Base-by-base conservation (phyloP, 92 coral and sea anemone species). In the Actinostola sp. region DNA sequence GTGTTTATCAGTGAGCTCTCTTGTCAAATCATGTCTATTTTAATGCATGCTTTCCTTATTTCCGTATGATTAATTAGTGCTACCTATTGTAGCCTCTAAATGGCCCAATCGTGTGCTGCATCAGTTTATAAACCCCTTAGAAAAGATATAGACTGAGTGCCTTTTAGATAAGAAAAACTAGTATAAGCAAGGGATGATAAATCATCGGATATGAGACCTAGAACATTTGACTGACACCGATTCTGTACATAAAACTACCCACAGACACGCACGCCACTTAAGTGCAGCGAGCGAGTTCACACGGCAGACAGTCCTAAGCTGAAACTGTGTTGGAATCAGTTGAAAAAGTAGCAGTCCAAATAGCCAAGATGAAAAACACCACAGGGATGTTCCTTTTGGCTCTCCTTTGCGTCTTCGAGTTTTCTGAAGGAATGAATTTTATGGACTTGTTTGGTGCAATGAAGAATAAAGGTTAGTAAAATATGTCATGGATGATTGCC, bases 371-470 rank as follows among this genome's bases (percentile, higher is more conserved):
- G 60, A 53, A 20, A 20, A 53, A 20, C 20, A 5, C 5, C 60
- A 31, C 20, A 20, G 60, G n/a, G n/a, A n/a, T 53, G 13, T 53
- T 53, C 4, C 3, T 53, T 31, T 53, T 53, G 20, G 60, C 32
- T 3, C 7, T 53, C 4, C 3, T 53, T 3, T 53, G 32, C 29
- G 2, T 53, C 10, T 28, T 20, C 10, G 30, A 48, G 19, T 48
- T 53, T 53, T 53, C 60, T 21, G 3, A 53, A 20, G 60, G 60
- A 4, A 53, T 53, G 60, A 25, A 53, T 53, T 20, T 53, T 2
- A 53, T 53, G 60, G 60, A 53, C 25, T 20, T 53, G 2, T 53
- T 53, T 31, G 25, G 25, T 8, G 20, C 60, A 20, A 53, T 53
- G 60, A 13, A 53, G 32, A 9, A 53, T 20, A 53, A 25, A 53